A percentile compares a stretch with the other conserved stretches of the same genome.
These are phyloP conservation scores for Anguilla japonica DNA, from an alignment of 2,113 vertebrate genomes.

Conservation along the genomic window DNA sequence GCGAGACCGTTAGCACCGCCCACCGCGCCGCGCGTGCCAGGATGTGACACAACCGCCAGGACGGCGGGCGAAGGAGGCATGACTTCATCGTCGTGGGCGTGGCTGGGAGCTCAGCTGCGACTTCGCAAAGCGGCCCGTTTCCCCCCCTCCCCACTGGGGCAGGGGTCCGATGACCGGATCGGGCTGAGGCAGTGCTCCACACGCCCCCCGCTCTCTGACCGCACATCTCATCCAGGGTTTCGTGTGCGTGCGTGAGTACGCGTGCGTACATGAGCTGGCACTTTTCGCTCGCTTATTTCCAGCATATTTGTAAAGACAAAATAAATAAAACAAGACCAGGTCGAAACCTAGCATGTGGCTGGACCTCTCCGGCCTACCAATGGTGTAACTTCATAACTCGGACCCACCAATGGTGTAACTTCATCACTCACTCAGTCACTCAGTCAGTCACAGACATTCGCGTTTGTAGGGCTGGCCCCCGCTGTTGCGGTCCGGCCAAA, in stretches of 20 bases:
- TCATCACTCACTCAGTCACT: too few species aligned
- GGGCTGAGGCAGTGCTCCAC: background rate
- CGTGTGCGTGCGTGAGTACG: background rate
- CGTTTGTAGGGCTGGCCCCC: too few species aligned
- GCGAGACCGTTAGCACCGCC: background rate
- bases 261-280: background rate
- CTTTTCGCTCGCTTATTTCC: background rate
- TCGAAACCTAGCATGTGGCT: too few species aligned
- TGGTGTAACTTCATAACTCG: too few species aligned
- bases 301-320: background rate
- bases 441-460: too few species aligned
- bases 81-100: conserved; percentile 5
- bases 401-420: too few species aligned
- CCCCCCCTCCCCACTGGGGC: background rate
- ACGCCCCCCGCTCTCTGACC: background rate
- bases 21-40: background rate
- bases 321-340: too few species aligned
- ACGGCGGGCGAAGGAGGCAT: background rate
- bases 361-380: too few species aligned
- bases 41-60: background rate
- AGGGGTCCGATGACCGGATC: background rate
- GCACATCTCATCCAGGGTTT: background rate
- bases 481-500: too few species aligned
- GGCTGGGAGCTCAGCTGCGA: background rate
- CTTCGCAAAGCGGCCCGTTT: background rate